Conservation (phyloP, 1,140 invertebrate genomes). For the Anastrepha ludens region DNA sequence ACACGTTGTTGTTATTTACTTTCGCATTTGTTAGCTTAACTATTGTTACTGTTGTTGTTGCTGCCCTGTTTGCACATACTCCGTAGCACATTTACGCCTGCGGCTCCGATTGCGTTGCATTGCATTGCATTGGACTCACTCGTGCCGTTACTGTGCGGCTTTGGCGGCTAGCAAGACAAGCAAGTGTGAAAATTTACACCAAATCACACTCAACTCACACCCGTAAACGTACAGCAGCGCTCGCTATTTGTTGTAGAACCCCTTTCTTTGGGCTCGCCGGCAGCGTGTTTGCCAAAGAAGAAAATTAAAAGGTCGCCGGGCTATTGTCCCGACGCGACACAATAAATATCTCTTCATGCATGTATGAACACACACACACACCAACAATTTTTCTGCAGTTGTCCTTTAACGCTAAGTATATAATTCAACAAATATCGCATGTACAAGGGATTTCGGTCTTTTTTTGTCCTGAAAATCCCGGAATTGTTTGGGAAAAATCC, state of each 20-base stretch:
- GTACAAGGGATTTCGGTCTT: too few species aligned
- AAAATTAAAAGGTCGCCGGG: background rate
- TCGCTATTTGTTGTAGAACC: background rate
- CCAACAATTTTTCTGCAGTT: too few species aligned
- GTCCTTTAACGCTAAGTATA: too few species aligned
- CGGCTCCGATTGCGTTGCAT: slow-evolving; percentile 21
- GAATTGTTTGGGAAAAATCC: too few species aligned
- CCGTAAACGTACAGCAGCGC: too few species aligned
- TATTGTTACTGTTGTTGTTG: background rate
- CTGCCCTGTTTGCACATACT: background rate
- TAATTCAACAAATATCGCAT: too few species aligned
- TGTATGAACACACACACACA: too few species aligned
- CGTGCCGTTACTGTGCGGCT: background rate
- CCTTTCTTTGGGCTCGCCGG: background rate
- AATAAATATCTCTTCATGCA: background rate
- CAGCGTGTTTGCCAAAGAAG: background rate
- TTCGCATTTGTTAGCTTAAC: slow-evolving; percentile 13
- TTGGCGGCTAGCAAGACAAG: slow-evolving; percentile 36
- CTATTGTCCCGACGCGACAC: background rate
- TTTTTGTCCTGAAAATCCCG: too few species aligned
- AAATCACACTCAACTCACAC: background rate
- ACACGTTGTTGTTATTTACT: slow-evolving; percentile 39
- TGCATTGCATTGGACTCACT: background rate
- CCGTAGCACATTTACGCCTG: background rate
- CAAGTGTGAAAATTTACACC: slow-evolving; percentile 59